phyloP scores from a whole-genome alignment of 2,888 invertebrate species.

The Macroteleia sp. region DNA sequence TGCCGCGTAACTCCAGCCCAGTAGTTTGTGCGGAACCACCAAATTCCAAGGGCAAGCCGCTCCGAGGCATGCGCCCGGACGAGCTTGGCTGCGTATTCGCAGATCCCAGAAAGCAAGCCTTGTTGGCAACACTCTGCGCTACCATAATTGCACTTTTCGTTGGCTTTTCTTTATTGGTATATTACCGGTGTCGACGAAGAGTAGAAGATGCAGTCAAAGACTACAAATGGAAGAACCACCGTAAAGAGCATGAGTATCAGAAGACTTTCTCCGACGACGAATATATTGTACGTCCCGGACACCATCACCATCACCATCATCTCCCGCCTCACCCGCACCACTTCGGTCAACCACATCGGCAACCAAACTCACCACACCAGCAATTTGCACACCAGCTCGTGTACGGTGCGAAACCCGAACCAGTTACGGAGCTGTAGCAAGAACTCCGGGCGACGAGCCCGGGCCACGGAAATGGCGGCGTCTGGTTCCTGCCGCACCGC shows the following conservation, averaged over 20 bases:
- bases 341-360: conserved; percentile 76
- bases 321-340: no score
- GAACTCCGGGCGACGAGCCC: conserved; percentile 94
- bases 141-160: conserved; percentile 90
- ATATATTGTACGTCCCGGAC: conserved; percentile 89
- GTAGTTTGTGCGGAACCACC: conserved; percentile 91
- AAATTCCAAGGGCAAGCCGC: conserved; percentile 85
- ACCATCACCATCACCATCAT: conserved; percentile 85
- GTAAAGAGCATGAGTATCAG: conserved; percentile 94
- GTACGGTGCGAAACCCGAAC: no score
- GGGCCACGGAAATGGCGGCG: conserved; percentile 87
- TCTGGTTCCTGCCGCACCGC: conserved; percentile 89
- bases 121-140: conserved; percentile 90
- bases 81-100: conserved; percentile 92
- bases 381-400: no score
- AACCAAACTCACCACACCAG: conserved; percentile 81
- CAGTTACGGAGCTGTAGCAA: conserved; percentile 97
- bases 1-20: conserved; percentile 88
- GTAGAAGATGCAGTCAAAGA: conserved; percentile 93
- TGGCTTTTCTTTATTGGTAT: conserved; percentile 88
- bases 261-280: conserved; percentile 95
- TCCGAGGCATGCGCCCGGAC: conserved; percentile 89
- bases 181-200: conserved; percentile 91
- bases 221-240: conserved; percentile 91
- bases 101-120: conserved; percentile 91